Percentiles rank a stretch among this genome's conserved stretches.
Conservation (phyloP, 2,797 vertebrate species). For the Synaphobranchus kaupii region DNA sequence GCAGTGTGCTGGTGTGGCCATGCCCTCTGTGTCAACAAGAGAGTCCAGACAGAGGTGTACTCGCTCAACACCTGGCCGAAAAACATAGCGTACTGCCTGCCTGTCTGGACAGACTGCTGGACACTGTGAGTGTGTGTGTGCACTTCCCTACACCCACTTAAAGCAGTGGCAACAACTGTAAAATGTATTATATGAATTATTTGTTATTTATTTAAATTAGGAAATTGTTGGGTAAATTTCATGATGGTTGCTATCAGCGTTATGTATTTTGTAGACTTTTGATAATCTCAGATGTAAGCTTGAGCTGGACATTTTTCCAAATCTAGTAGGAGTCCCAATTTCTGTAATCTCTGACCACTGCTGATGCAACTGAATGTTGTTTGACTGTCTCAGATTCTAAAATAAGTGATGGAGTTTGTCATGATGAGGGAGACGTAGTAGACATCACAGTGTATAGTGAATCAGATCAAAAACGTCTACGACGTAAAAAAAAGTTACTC, state of each 20-base stretch:
- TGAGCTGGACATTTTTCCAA: not conserved
- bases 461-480: too few species aligned
- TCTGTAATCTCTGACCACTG: not conserved
- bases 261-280: not conserved
- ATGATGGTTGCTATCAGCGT: too few species aligned
- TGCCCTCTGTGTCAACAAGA: constrained; percentile 91
- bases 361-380: not conserved
- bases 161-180: not conserved
- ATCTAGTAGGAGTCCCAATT: not conserved
- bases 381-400: not conserved
- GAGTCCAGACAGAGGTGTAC: constrained; percentile 71
- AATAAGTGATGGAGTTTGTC: not conserved
- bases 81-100: constrained; percentile 80
- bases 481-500: too few species aligned
- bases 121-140: constrained; percentile 71
- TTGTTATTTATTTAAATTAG: not conserved
- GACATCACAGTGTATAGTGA: not conserved
- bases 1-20: constrained; percentile 78
- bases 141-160: not conserved
- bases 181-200: not conserved
- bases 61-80: constrained; percentile 75
- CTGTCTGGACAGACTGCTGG: constrained; percentile 77
- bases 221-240: too few species aligned
- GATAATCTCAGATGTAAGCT: not conserved
- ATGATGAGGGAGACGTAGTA: not conserved